These are phyloP conservation scores for Philopedon plagiatum DNA, from an alignment of 2,888 invertebrate species.

Conservation along the genomic window DNA sequence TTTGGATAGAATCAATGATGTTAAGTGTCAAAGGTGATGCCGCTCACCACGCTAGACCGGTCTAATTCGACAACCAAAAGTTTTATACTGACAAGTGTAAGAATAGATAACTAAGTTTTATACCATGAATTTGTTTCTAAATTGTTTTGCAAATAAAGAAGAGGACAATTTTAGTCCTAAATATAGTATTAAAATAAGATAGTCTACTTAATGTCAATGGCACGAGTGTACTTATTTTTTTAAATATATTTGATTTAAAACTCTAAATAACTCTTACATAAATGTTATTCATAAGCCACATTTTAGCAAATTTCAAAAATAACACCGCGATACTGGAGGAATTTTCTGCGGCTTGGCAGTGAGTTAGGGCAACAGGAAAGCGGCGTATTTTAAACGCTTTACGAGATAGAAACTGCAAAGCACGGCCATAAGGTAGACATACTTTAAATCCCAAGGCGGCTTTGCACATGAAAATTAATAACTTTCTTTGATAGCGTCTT, in stretches of 20 bases:
- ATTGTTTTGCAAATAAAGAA: too few relatives aligned
- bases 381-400: constrained; percentile 58
- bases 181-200: too few relatives aligned
- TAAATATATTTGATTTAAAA: not conserved
- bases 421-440: constrained; percentile 51
- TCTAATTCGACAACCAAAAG: too few relatives aligned
- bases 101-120: too few relatives aligned
- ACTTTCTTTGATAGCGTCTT: constrained; percentile 31
- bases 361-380: constrained; percentile 59
- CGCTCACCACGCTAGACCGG: too few relatives aligned
- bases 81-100: too few relatives aligned
- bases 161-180: too few relatives aligned
- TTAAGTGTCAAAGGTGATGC: too few relatives aligned
- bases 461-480: constrained; percentile 49
- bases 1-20: too few relatives aligned
- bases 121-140: too few relatives aligned
- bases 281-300: not conserved
- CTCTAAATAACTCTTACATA: not conserved
- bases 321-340: not conserved
- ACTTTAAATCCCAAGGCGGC: constrained; percentile 51
- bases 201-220: too few relatives aligned
- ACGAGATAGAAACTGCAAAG: constrained; percentile 53
- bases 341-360: constrained; percentile 8
- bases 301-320: not conserved
- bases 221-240: too few relatives aligned